Conservation (phyloP, 2,888 invertebrate species). For the Stratiomys singularior region DNA sequence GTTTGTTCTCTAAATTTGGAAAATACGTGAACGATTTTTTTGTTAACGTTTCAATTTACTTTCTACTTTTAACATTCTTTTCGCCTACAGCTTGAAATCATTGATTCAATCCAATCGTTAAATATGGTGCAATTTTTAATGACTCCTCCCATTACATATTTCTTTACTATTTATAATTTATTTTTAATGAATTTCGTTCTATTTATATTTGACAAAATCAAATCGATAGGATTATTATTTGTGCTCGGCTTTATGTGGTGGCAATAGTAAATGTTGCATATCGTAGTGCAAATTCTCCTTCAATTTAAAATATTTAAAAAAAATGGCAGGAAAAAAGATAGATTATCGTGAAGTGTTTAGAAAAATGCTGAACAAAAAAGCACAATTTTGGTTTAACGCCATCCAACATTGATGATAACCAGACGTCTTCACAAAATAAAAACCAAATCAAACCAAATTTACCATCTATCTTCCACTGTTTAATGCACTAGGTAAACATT, state of each 20-base stretch:
- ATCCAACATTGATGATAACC: conserved; percentile 30
- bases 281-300: conserved; percentile 56
- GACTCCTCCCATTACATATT: background rate
- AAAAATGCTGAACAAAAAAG: conserved; percentile 1
- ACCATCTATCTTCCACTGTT: conserved; percentile 22
- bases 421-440: background rate
- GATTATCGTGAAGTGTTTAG: background rate
- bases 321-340: background rate
- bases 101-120: background rate
- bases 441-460: background rate
- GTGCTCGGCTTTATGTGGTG: conserved; percentile 61
- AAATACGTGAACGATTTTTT: too few relatives aligned
- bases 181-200: conserved; percentile 12
- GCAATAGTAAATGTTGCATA: conserved; percentile 58
- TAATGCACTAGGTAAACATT: conserved; percentile 11
- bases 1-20: background rate
- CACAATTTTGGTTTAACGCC: conserved; percentile 2
- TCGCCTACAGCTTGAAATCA: background rate
- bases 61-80: too few relatives aligned
- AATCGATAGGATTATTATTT: conserved; percentile 57
- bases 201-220: conserved; percentile 21
- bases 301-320: background rate
- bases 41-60: too few relatives aligned
- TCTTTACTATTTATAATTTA: background rate
- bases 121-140: background rate